These are phyloP conservation scores for Ophthalmolycus amberensis DNA, from an alignment of 2,113 vertebrate genomes.

Conservation along the genomic window DNA sequence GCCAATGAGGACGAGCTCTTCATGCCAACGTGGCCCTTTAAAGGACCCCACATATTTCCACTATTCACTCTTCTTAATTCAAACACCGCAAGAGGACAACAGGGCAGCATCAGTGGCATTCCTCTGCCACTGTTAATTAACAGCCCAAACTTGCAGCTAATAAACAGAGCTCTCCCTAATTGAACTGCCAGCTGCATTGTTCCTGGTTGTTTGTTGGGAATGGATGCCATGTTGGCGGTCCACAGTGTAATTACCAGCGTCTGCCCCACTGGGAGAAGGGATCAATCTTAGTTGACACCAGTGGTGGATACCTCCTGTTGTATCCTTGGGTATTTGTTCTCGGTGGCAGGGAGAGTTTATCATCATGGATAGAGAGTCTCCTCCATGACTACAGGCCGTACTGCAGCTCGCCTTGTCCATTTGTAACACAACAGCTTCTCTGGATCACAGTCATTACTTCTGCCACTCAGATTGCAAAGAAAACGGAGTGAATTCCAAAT, in stretches of 20 bases:
- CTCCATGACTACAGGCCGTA: conserved; percentile 42
- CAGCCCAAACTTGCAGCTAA: conserved; percentile 50
- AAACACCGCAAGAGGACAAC: background rate
- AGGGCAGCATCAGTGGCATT: conserved; percentile 6
- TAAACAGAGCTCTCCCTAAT: conserved; percentile 60
- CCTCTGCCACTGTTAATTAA: conserved; percentile 53
- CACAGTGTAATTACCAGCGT: conserved; percentile 69
- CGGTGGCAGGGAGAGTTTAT: conserved; percentile 60
- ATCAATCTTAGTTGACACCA: conserved; percentile 67
- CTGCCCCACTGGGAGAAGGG: conserved; percentile 48
- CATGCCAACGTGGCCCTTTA: background rate
- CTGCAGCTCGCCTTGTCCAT: conserved; percentile 33
- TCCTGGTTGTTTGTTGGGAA: conserved; percentile 60
- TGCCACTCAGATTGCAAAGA: conserved; percentile 48
- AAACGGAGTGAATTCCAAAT: conserved; percentile 59
- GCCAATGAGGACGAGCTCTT: background rate
- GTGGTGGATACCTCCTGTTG: conserved; percentile 46
- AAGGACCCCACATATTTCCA: conserved; percentile 1
- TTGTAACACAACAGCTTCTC: conserved; percentile 57
- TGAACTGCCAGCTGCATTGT: conserved; percentile 66
- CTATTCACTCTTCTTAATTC: conserved; percentile 13
- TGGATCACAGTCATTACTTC: conserved; percentile 48
- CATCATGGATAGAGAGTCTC: conserved; percentile 58
- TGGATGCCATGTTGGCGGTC: conserved; percentile 54
- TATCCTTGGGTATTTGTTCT: conserved; percentile 60